Percentiles rank a stretch among this genome's conserved stretches.
phyloP scores from a whole-genome alignment of 2,797 vertebrate species.

The Prionace glauca region DNA sequence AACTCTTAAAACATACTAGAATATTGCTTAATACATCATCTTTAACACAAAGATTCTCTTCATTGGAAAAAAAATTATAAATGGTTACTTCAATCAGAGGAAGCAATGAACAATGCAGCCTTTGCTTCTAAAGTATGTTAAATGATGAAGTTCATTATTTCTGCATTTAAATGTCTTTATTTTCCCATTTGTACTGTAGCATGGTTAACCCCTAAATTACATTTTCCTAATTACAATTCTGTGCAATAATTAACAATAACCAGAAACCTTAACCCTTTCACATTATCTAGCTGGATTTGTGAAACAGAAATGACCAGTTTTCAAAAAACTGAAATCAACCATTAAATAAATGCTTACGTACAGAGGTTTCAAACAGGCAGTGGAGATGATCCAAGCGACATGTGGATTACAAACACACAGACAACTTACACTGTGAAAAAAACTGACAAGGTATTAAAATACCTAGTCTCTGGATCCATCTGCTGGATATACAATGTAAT shows the following conservation, averaged over 20 bases:
- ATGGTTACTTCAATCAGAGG: background rate
- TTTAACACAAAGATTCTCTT: background rate
- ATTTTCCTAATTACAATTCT: no score
- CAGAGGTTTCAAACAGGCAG: background rate
- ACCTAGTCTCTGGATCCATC: background rate
- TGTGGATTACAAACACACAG: background rate
- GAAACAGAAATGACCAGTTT: no score
- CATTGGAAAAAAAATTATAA: background rate
- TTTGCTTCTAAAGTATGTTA: background rate
- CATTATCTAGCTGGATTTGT: background rate
- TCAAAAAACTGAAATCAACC: background rate
- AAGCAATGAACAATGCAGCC: background rate
- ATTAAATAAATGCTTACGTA: background rate
- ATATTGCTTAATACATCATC: background rate
- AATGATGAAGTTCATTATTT: background rate
- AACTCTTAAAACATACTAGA: background rate
- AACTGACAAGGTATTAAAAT: background rate
- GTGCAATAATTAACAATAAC: background rate
- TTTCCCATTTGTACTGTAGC: background rate
- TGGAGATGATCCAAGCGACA: background rate
- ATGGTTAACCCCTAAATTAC: background rate
- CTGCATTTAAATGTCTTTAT: background rate
- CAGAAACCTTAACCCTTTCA: background rate
- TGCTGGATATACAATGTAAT: background rate
- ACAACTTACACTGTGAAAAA: background rate